Percentiles rank a stretch among this genome's conserved stretches.
Conservation (phyloP, 2,888 invertebrate species). For the Tromatobia lineatoria region DNA sequence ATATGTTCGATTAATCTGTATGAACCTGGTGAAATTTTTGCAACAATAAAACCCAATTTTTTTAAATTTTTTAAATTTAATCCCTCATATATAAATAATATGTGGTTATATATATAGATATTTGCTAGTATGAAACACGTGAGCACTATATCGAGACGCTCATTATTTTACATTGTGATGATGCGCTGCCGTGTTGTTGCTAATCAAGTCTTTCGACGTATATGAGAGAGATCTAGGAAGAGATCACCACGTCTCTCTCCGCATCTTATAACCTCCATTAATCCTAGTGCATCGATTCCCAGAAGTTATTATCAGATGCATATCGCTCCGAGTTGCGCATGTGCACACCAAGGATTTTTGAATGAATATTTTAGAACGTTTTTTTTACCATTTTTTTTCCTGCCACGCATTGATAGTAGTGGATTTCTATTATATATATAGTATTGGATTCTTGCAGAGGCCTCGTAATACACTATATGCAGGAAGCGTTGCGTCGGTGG, state of each 20-base stretch:
- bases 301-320: conserved; percentile 42
- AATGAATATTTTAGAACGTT: not conserved
- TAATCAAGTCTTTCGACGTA: conserved; percentile 31
- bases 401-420: not conserved
- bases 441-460: not conserved
- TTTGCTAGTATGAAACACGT: not conserved
- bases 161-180: conserved; percentile 57
- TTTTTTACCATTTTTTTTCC: not conserved
- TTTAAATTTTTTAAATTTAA: conserved; percentile 8
- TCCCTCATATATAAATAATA: conserved; percentile 9
- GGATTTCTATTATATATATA: conserved; percentile 3
- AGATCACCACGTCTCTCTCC: conserved; percentile 47
- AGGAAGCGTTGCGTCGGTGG: conserved; percentile 75
- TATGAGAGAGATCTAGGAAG: conserved; percentile 55
- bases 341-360: not conserved
- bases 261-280: conserved; percentile 35
- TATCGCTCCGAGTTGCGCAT: not conserved
- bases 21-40: too few relatives aligned
- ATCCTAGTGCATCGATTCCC: conserved; percentile 30
- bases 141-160: conserved; percentile 31
- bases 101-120: not conserved
- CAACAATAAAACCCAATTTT: too few relatives aligned
- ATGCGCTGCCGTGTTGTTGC: conserved; percentile 34
- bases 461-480: conserved; percentile 39
- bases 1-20: too few relatives aligned